Base-by-base conservation (phyloP, 2,113 vertebrate species). In the Aythya baeri region DNA sequence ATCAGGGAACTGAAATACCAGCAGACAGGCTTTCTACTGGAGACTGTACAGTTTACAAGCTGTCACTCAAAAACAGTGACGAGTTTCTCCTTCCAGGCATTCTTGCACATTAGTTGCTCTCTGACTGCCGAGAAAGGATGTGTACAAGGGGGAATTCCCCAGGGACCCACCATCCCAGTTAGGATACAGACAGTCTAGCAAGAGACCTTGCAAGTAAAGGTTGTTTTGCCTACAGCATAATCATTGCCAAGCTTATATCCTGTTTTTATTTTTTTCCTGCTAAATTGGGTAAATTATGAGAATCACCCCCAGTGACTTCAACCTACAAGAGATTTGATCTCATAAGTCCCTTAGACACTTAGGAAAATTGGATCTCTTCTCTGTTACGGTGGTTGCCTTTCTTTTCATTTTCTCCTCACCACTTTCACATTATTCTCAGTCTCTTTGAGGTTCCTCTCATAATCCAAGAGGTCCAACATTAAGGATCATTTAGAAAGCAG, bases 11-110 rank as follows among this genome's bases (percentile, higher is more conserved):
- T 88, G 83, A 82, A 94, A 93, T 55, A 65, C 67, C 77, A 88
- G 46, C 70, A 94, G 85, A 67, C 94, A 91, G 61, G 43, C 62
- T 88, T 94, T 83, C 87, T 94, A 26, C 61, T 65, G 58, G 72
- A 94, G 73, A 43, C 76, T 31, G 38, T 46, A 49, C 1, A 1
- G 63, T 96, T 89, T 91, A 74, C 15, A 3, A 83, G 67, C 82
- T 95, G 85, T 89, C 92, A 93, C 76, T 94, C 91, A 88, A 65
- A 90, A 72, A 0, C 55, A 27, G 41, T 46, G 75, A 82, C 61
- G 62, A 61, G 74, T 22, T 83, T 29, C 65, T 92, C 68, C 44
- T 94, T 90, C 77, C 88, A 93, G 88, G 74, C 59, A 71, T 43
- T 73, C 66, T 58, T 7, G 1, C 72, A 62, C 17, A 36, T 67